These are phyloP conservation scores for Sussaba pulchella DNA, from an alignment of 2,888 invertebrate genomes.

Conservation along the genomic window DNA sequence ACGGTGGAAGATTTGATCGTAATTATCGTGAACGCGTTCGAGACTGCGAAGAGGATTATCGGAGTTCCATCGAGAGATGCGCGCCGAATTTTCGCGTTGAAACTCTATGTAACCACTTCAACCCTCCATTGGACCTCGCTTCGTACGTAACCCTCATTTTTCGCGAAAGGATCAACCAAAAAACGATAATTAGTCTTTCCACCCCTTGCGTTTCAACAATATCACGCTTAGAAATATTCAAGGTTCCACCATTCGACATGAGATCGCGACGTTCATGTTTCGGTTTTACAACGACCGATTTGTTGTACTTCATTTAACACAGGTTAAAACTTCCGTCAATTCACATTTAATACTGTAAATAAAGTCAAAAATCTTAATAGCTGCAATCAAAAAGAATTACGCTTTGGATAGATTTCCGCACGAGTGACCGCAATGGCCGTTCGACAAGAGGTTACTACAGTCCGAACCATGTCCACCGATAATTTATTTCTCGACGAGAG, in stretches of 20 bases:
- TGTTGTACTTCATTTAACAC: neutral
- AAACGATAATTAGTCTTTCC: conserved; percentile 6
- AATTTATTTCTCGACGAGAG: too few relatives aligned
- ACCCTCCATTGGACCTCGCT: neutral
- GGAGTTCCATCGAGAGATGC: conserved; percentile 19
- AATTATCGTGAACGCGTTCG: conserved; percentile 45
- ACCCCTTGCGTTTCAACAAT: neutral
- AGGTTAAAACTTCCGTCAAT: neutral
- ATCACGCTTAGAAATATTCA: neutral
- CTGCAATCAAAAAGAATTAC: neutral
- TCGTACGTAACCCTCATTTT: conserved; percentile 12
- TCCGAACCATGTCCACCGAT: neutral
- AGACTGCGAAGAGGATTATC: conserved; percentile 43
- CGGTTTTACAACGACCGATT: neutral
- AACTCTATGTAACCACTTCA: conserved; percentile 5
- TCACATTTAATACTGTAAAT: neutral
- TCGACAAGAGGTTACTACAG: neutral
- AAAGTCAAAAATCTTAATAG: neutral
- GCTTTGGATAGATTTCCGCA: neutral
- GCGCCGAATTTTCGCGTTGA: conserved; percentile 14
- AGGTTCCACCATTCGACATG: neutral
- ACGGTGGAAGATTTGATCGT: conserved; percentile 31
- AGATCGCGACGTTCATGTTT: neutral
- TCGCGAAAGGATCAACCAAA: conserved; percentile 43
- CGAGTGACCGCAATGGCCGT: neutral